A percentile compares a stretch with the other conserved stretches of the same genome.
These are phyloP conservation scores for Brachirus orientalis DNA, from an alignment of 2,113 vertebrate genomes.

Conservation along the genomic window DNA sequence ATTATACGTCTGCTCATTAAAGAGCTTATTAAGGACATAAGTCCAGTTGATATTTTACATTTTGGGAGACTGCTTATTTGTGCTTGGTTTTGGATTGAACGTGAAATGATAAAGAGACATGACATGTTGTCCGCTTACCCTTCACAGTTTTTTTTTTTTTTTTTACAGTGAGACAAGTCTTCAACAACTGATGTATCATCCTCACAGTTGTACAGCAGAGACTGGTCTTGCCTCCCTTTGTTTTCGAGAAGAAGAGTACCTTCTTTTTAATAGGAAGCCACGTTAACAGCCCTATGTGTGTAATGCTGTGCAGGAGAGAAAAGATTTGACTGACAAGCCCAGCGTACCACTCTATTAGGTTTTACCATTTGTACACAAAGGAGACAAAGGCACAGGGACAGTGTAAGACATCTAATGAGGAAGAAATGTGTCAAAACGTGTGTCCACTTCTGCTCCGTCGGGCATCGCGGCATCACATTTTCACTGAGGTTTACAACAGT, in stretches of 20 bases:
- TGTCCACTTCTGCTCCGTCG: not conserved
- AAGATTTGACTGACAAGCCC: too few species aligned
- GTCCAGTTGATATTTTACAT: not conserved
- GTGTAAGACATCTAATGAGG: not conserved
- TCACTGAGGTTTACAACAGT: not conserved
- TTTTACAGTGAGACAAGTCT: too few species aligned
- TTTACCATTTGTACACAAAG: not conserved
- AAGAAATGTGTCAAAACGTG: not conserved
- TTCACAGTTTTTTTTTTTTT: too few species aligned
- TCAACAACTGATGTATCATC: too few species aligned
- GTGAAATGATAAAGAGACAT: not conserved
- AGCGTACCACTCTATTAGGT: too few species aligned
- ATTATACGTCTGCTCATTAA: conserved; percentile 8
- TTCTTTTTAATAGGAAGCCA: too few species aligned
- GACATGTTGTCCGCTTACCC: too few species aligned
- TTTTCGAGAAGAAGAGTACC: too few species aligned
- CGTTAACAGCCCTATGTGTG: too few species aligned
- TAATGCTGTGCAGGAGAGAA: too few species aligned
- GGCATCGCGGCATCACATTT: conserved; percentile 1
- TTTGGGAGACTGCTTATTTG: not conserved
- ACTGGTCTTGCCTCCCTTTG: too few species aligned
- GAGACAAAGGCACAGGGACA: not conserved
- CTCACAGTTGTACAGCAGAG: too few species aligned
- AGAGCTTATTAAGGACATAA: not conserved
- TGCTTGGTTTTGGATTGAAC: not conserved